phyloP scores from a whole-genome alignment of 2,888 invertebrate genomes.

The Pseudococcus viburni region DNA sequence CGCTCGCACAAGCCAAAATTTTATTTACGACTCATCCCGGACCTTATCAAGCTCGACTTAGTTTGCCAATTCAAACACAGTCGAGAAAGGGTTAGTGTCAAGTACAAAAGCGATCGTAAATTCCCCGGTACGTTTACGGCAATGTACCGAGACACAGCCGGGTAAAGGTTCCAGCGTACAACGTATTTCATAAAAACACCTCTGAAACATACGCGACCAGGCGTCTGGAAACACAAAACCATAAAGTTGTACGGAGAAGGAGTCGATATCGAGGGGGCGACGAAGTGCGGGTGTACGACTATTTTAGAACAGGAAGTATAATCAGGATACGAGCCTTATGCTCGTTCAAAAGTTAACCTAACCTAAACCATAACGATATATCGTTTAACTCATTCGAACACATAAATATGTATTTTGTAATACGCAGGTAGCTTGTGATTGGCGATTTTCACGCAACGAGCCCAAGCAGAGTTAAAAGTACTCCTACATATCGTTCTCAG shows the following conservation, averaged over 20 bases:
- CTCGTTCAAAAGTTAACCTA: neutral
- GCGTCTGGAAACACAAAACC: conserved; percentile 7
- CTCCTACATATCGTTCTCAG: conserved; percentile 13
- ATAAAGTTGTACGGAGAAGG: neutral
- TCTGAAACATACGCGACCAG: neutral
- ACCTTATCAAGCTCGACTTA: conserved; percentile 20
- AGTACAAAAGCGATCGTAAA: conserved; percentile 29
- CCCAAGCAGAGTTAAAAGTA: neutral
- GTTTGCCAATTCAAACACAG: conserved; percentile 1
- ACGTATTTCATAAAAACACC: neutral
- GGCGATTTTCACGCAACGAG: neutral
- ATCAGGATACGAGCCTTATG: conserved; percentile 25
- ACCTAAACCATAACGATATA: neutral
- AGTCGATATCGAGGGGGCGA: neutral
- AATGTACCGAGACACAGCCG: conserved; percentile 7
- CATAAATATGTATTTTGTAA: neutral
- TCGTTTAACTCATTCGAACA: too few relatives aligned
- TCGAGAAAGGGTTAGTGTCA: conserved; percentile 20
- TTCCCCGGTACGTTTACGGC: neutral
- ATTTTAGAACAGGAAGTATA: conserved; percentile 11
- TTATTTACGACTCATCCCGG: neutral
- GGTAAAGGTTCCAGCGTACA: neutral
- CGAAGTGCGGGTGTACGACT: neutral
- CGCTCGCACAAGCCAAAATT: neutral
- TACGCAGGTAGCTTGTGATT: neutral